Conservation (phyloP, 2,888 invertebrate species). For the Hydrotaea cyrtoneurina region DNA sequence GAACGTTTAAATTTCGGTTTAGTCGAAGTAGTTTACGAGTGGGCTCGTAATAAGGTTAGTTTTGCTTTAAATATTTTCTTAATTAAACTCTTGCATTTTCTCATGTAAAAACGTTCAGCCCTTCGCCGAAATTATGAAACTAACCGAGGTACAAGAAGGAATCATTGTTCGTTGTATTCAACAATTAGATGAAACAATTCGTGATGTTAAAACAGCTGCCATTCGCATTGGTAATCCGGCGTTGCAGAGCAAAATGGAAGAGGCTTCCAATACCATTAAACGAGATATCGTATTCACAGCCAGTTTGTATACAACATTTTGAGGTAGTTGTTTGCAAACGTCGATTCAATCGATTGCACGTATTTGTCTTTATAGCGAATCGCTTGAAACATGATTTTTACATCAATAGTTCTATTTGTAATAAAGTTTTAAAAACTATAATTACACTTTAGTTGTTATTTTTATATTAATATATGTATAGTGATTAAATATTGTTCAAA, state of each 20-base stretch:
- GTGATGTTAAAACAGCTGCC: conserved; percentile 95
- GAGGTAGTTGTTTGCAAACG: conserved; percentile 51
- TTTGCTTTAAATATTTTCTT: not conserved
- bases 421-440: not conserved
- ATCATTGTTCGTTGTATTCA: conserved; percentile 98
- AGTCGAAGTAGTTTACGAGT: conserved; percentile 96
- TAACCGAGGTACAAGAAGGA: conserved; percentile 98
- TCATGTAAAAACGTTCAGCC: conserved; percentile 82
- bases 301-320: conserved; percentile 90
- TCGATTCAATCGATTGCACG: too few relatives aligned
- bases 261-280: conserved; percentile 94
- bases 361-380: too few relatives aligned
- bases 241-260: conserved; percentile 96
- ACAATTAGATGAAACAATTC: conserved; percentile 94
- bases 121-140: conserved; percentile 94
- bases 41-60: conserved; percentile 92
- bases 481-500: too few relatives aligned
- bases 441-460: too few relatives aligned
- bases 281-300: conserved; percentile 99
- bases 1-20: conserved; percentile 92
- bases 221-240: conserved; percentile 95
- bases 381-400: not conserved
- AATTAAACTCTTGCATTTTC: not conserved
- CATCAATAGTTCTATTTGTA: not conserved
- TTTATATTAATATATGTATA: too few relatives aligned